A percentile compares a stretch with the other conserved stretches of the same genome.
Conservation (phyloP, 2,888 invertebrate species). For the Andrena bicolor region DNA sequence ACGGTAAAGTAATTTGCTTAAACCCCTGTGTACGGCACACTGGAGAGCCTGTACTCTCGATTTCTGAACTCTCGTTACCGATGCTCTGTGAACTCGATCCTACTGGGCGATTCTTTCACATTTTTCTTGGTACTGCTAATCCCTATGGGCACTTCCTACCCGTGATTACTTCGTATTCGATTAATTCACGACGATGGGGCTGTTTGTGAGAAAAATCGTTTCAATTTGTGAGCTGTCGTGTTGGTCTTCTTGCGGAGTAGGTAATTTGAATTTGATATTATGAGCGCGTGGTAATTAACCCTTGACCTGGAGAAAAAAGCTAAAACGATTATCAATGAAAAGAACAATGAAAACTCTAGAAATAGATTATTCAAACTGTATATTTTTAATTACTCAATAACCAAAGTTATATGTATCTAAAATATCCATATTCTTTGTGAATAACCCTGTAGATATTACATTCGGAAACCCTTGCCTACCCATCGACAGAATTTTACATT, state of each 20-base stretch:
- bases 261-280: constrained; percentile 37
- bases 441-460: background rate
- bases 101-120: background rate
- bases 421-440: background rate
- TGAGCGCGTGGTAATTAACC: constrained; percentile 46
- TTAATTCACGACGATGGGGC: constrained; percentile 70
- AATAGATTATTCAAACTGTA: background rate
- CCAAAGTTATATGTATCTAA: too few relatives aligned
- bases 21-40: background rate
- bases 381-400: background rate
- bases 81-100: constrained; percentile 6
- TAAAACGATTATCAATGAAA: background rate
- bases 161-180: constrained; percentile 61
- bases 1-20: constrained; percentile 53
- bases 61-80: constrained; percentile 36
- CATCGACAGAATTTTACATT: too few relatives aligned
- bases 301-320: background rate
- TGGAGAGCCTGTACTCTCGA: constrained; percentile 8
- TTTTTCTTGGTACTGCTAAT: background rate
- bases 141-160: constrained; percentile 59
- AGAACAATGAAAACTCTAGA: background rate
- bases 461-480: too few relatives aligned
- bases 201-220: constrained; percentile 68
- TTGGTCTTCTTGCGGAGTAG: constrained; percentile 31
- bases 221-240: constrained; percentile 38